Evolutionary conservation across 2,797 vertebrate species (phyloP), one percentile per base, ranked within the genome.

Genomic region (Chaetophractus vellerosus): DNA sequence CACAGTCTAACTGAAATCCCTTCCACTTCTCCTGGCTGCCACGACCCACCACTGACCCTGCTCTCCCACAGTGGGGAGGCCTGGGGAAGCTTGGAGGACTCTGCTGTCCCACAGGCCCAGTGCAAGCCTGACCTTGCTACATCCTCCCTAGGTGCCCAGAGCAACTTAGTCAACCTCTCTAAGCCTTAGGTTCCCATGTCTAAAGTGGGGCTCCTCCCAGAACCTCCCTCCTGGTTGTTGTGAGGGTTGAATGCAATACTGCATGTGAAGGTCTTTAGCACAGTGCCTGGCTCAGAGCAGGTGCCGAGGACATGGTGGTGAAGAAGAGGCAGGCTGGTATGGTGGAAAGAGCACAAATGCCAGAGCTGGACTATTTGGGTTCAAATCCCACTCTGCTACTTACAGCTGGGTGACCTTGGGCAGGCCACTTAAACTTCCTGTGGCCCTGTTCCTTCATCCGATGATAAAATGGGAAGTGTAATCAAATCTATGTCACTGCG

Each of bases 1-100:
- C 64, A 74, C 8, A n/a, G 45, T 86, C 90, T 81, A 66, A 68
- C 68, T 18, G 59, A 92, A 92, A 83, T 75, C 41, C 72, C 41
- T 86, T 82, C 57, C 15, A 16, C 48, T 68, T 91, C n/a, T 87
- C 26, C 61, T 69, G 38, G 31, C n/a, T 69, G 23, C 31, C 15
- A 12, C 3, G 36, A 50, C 48, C 64, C 18, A 33, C 45, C 31
- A 23, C 8, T 12, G 5, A 33, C 63, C 18, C 31, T 74, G 15
- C 45, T 19, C 21, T 23, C 4, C 2, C 10, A 50, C 61, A 31
- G 15, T 0, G 3, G 50, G 18, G 28, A 23, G 19, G 57, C 48
- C 15, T 16, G 9, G 11, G 38, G 74, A 28, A 90, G 26, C 45
- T 45, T 63, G 71, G 10, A 76, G 86, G 31, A 12, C 63, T 89